phyloP scores from a whole-genome alignment of 1,140 invertebrate species.

The Aphaenogaster floridana region DNA sequence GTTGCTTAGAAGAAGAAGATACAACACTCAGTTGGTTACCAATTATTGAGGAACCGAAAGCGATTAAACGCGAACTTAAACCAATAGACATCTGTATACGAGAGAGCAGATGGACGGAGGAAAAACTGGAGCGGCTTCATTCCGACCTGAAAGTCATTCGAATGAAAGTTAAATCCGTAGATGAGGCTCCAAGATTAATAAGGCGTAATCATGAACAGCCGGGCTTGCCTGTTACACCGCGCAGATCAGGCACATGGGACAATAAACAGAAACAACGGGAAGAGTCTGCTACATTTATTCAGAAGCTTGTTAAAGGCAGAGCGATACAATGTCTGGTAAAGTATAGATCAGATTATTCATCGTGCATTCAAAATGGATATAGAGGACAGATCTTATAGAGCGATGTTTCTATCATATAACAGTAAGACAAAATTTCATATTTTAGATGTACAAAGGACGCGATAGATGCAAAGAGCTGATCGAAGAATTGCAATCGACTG shows the following conservation, averaged over 20 bases:
- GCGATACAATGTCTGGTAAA: conserved; percentile 90
- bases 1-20: conserved; percentile 74
- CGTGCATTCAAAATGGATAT: background rate
- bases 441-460: conserved; percentile 91
- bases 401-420: background rate
- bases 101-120: conserved; percentile 89
- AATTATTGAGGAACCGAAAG: conserved; percentile 74
- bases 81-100: conserved; percentile 86
- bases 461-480: conserved; percentile 90
- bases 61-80: conserved; percentile 73
- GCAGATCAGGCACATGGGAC: conserved; percentile 61
- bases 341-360: background rate
- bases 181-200: conserved; percentile 59
- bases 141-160: conserved; percentile 86
- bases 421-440: conserved; percentile 40
- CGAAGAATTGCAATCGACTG: conserved; percentile 89
- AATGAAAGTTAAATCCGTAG: conserved; percentile 60
- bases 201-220: conserved; percentile 82
- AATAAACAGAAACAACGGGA: conserved; percentile 85
- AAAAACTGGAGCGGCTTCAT: conserved; percentile 88
- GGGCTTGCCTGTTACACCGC: conserved; percentile 87
- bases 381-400: background rate
- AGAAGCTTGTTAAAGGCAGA: conserved; percentile 90
- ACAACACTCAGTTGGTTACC: conserved; percentile 80
- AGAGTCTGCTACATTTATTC: conserved; percentile 88